These are phyloP conservation scores for Dione vanillae DNA, from an alignment of 2,888 invertebrate genomes.

Conservation along the genomic window DNA sequence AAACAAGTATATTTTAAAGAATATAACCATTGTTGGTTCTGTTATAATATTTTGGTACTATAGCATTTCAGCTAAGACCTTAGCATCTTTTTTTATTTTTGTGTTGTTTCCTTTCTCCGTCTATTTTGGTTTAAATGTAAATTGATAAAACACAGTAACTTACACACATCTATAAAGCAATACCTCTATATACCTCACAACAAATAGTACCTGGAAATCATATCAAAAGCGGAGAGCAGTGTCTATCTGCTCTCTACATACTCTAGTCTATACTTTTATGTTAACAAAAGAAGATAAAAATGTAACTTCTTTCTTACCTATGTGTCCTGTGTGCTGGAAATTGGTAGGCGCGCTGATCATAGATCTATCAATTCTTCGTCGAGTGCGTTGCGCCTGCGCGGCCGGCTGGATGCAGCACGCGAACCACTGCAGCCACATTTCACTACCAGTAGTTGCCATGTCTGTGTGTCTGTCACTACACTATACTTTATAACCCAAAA, in stretches of 20 bases:
- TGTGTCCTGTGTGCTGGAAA: conserved; percentile 95
- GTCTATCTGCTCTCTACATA: not conserved
- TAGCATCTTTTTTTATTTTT: no score
- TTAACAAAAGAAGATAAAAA: not conserved
- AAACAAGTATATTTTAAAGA: no score
- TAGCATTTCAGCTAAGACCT: no score
- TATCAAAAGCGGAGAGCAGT: not conserved
- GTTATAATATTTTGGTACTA: no score
- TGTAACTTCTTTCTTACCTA: conserved; percentile 66
- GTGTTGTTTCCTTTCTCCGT: no score
- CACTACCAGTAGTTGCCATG: conserved; percentile 90
- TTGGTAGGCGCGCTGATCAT: conserved; percentile 98
- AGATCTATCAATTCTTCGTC: conserved; percentile 93
- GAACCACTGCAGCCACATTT: conserved; percentile 96
- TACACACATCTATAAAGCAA: no score
- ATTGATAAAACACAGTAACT: not conserved
- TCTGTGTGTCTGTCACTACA: conserved; percentile 48
- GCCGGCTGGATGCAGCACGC: conserved; percentile 95
- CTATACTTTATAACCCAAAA: conserved; percentile 43
- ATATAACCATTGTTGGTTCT: no score
- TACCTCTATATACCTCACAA: no score
- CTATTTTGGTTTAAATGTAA: no score
- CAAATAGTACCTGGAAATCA: no score
- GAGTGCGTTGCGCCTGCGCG: conserved; percentile 88
- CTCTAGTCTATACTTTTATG: not conserved